Base-by-base conservation (phyloP, 2,888 invertebrate species). In the Tromatobia lineatoria region DNA sequence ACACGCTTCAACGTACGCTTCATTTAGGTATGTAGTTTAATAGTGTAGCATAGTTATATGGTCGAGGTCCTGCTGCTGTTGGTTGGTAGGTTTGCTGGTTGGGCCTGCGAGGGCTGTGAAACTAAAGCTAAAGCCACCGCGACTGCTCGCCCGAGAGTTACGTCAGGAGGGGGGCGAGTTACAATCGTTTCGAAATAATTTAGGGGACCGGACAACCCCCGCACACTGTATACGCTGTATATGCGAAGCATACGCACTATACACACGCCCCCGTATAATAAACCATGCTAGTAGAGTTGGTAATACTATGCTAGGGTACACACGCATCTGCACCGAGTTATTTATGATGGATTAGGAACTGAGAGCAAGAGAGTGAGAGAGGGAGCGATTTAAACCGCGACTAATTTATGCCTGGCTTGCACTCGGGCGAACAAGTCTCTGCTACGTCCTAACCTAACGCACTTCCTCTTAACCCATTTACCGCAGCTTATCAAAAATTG, bases 341-440 rank as follows among this genome's bases (percentile, higher is more conserved):
- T 93, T 93, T 93, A 93, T 93, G 93, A 93, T 92, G 92, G 93
- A 93, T 93, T 86, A 92, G 92, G 91, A 87, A 88, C 88, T 88
- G 52, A 54, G 74, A 84, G 67, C 25, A 18, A 29, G 34, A 70
- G 80, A 50, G 70, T 54, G 70, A 57, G 57, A 7, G 74, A 61
- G 29, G 25, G 38, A 80, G 59, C 42, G 91, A 89, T 93, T 93
- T 92, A 91, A 91, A 90, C 90, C 91, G 88, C 90, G 90, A 90
- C 91, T 92, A 93, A 93, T 93, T 93, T 93, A 93, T 92, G 90
- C 89, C 85, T 86, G 88, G 87, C 86, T 69, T 75, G 70, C 89
- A 88, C 11, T 88, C 89, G 90, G 91, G 88, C 90, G 89, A 89
- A 88, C 90, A 88, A 88, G 87, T 90, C 88, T 88, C 83, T 82